Evolutionary conservation across 1,140 invertebrate genomes (phyloP).

Genomic region (Hypsibius dujardini): DNA sequence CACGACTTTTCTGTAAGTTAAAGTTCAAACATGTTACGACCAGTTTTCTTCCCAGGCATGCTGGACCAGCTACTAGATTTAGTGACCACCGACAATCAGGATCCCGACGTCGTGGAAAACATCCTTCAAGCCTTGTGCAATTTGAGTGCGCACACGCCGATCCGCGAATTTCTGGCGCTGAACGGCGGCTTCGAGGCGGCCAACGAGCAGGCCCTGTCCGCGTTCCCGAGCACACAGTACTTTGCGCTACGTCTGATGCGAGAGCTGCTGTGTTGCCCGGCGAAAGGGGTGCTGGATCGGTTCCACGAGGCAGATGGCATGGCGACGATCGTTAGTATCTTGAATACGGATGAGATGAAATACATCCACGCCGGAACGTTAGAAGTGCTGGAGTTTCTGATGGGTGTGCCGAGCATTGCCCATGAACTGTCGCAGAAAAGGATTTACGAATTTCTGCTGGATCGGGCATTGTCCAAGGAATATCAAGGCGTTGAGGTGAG

Average conservation of each 20-base stretch:
- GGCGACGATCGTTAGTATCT: neutral
- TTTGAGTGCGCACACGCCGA: neutral
- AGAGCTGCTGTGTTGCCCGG: neutral
- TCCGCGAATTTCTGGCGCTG: neutral
- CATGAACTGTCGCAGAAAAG: neutral
- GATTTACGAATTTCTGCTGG: neutral
- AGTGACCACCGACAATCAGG: neutral
- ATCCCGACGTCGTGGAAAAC: slow-evolving; percentile 11
- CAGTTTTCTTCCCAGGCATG: neutral
- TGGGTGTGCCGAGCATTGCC: neutral
- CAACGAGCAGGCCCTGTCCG: neutral
- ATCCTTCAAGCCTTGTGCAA: neutral
- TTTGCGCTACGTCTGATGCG: neutral
- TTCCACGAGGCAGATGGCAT: slow-evolving; percentile 12
- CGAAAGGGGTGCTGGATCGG: neutral
- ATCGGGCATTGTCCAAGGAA: neutral
- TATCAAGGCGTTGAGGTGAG: slow-evolving; percentile 8
- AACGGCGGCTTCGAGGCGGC: slow-evolving; percentile 8
- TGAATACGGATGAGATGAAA: neutral
- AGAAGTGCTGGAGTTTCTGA: neutral
- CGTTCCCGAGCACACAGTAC: neutral
- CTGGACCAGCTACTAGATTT: neutral
- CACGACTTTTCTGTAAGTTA: too few relatives aligned
- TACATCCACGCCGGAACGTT: neutral
- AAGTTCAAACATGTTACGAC: too few relatives aligned